phyloP scores from a whole-genome alignment of 2,113 vertebrate genomes.

The Limanda limanda region DNA sequence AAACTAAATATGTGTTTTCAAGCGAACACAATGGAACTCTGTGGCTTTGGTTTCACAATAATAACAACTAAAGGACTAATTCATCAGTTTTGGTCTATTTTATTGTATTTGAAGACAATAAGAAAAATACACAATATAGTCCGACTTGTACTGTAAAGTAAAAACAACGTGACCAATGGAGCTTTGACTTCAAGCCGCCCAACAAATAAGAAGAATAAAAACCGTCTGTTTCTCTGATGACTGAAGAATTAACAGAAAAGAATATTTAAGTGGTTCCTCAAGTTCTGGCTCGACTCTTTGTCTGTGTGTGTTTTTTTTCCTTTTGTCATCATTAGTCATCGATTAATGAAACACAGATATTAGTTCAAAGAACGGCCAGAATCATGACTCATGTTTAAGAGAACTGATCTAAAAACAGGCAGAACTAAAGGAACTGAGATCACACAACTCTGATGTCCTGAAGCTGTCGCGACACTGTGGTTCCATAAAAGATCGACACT shows the following conservation, averaged over 20 bases:
- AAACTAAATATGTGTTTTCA: neutral
- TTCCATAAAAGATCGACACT: neutral
- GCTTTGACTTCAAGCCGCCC: too few species aligned
- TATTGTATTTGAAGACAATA: neutral
- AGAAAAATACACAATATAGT: neutral
- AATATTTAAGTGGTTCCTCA: too few species aligned
- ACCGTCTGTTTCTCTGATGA: too few species aligned
- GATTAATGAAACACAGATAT: slow-evolving; percentile 1
- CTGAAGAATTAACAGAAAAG: too few species aligned
- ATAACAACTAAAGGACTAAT: neutral
- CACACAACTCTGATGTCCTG: neutral
- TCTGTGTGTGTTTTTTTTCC: too few species aligned
- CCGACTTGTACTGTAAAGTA: neutral
- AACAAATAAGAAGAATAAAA: too few species aligned
- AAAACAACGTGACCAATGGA: too few species aligned
- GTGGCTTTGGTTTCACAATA: neutral
- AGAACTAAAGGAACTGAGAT: neutral
- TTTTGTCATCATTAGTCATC: slow-evolving; percentile 2
- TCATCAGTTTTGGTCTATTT: neutral
- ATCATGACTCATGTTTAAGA: too few species aligned
- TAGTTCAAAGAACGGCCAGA: neutral
- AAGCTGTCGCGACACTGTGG: neutral
- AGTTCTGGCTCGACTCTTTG: too few species aligned
- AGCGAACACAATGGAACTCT: neutral
- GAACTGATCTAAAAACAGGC: too few species aligned